These are phyloP conservation scores for Halocaridina rubra DNA, from an alignment of 2,888 invertebrate genomes.

Conservation along the genomic window DNA sequence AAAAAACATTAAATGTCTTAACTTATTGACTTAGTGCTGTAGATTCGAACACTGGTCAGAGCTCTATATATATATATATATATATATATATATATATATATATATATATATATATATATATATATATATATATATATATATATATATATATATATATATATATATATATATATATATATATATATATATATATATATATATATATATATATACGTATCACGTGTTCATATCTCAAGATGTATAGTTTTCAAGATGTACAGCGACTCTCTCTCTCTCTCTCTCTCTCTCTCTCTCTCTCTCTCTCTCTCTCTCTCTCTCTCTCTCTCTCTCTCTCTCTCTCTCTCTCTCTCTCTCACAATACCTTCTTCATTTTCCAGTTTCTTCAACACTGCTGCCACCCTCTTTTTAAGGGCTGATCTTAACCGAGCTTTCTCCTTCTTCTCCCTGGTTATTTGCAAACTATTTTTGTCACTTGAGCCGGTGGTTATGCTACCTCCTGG, in stretches of 20 bases:
- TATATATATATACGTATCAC: no score
- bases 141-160: constrained; percentile 14
- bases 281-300: constrained; percentile 14
- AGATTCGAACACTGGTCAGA: no score
- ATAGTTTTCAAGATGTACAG: not conserved
- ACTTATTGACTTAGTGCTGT: no score
- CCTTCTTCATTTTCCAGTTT: constrained; percentile 38
- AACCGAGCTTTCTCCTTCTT: constrained; percentile 39
- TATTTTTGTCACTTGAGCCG: not conserved
- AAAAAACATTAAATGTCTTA: no score
- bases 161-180: not conserved
- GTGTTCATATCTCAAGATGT: no score
- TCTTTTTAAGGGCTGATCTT: constrained; percentile 11
- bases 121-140: constrained; percentile 6
- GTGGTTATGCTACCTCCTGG: constrained; percentile 27
- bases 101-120: not conserved
- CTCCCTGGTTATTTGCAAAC: constrained; percentile 27
- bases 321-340: not conserved
- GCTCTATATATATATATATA: not conserved
- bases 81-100: not conserved
- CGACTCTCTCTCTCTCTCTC: not conserved
- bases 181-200: not conserved
- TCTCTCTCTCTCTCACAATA: not conserved
- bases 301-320: constrained; percentile 3
- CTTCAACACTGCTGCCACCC: constrained; percentile 22